Evolutionary conservation across 2,797 vertebrate genomes (phyloP).

Genomic region (Neomorphus geoffroyi): DNA sequence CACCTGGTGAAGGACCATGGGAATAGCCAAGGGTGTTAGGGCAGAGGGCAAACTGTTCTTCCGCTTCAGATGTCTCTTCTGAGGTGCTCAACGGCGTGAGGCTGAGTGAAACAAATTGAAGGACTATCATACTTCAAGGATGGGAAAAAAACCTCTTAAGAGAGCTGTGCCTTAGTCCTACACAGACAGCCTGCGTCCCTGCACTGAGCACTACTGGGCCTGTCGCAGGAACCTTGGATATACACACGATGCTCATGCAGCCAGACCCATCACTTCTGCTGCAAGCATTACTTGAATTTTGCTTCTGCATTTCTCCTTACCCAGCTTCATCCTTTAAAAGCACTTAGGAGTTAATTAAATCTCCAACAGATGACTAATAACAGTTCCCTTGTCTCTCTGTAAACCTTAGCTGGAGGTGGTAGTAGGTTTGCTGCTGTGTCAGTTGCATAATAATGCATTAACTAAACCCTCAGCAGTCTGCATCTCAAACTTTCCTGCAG

Average conservation of each 20-base stretch:
- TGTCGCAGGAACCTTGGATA: not conserved
- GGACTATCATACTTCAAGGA: not conserved
- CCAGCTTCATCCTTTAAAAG: not conserved
- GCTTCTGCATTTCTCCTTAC: not conserved
- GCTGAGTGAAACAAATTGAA: not conserved
- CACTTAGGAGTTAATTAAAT: not conserved
- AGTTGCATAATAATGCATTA: not conserved
- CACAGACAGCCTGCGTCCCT: accelerated
- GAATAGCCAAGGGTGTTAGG: not conserved
- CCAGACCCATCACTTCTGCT: not conserved
- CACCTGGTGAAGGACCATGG: not conserved
- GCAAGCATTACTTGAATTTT: not conserved
- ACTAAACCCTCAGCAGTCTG: not conserved
- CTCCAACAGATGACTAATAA: not conserved
- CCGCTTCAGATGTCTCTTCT: not conserved
- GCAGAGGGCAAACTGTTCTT: not conserved
- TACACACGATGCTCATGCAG: accelerated
- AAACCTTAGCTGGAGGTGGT: not conserved
- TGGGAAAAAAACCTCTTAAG: not conserved
- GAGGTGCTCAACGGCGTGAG: not conserved
- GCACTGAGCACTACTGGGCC: not conserved
- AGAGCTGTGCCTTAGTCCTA: not conserved
- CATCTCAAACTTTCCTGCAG: not conserved
- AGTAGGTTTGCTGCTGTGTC: not conserved
- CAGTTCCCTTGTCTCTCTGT: not conserved